Evolutionary conservation across 2,113 vertebrate genomes (phyloP).

Genomic region (Cavia aperea): DNA sequence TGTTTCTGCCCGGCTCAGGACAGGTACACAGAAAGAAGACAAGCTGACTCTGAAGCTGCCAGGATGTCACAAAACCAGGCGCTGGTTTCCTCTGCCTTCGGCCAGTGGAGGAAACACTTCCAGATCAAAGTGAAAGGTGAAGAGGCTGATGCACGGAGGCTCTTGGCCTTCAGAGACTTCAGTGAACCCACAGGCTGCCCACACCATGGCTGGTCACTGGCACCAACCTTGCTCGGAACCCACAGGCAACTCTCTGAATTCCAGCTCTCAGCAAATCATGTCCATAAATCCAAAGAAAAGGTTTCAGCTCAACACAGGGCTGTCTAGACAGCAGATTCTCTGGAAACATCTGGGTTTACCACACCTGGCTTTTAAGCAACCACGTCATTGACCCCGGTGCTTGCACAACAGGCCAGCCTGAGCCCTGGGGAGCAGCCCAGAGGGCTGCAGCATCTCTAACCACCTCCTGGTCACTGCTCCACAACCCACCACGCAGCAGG

Average conservation of each 20-base stretch:
- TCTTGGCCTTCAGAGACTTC: background rate
- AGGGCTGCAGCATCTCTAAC: too few species aligned
- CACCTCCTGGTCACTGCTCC: background rate
- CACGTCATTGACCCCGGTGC: background rate
- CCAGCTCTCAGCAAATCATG: background rate
- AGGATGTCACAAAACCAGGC: background rate
- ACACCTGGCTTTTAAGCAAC: background rate
- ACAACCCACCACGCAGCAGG: background rate
- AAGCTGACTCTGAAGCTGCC: background rate
- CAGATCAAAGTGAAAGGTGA: background rate
- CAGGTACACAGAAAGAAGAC: background rate
- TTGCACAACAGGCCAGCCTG: background rate
- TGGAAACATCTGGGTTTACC: background rate
- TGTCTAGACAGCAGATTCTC: background rate
- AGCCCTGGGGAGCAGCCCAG: background rate
- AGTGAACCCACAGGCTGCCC: background rate
- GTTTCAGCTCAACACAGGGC: background rate
- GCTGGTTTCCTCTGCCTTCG: background rate
- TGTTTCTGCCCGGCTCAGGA: conserved; percentile 6
- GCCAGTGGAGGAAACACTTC: background rate
- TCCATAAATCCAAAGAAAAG: background rate
- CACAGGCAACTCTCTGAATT: background rate
- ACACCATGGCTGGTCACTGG: background rate
- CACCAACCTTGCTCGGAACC: background rate
- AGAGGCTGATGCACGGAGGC: background rate